These are phyloP conservation scores for Neogobius melanostomus DNA, from an alignment of 2,113 vertebrate species.

Conservation along the genomic window DNA sequence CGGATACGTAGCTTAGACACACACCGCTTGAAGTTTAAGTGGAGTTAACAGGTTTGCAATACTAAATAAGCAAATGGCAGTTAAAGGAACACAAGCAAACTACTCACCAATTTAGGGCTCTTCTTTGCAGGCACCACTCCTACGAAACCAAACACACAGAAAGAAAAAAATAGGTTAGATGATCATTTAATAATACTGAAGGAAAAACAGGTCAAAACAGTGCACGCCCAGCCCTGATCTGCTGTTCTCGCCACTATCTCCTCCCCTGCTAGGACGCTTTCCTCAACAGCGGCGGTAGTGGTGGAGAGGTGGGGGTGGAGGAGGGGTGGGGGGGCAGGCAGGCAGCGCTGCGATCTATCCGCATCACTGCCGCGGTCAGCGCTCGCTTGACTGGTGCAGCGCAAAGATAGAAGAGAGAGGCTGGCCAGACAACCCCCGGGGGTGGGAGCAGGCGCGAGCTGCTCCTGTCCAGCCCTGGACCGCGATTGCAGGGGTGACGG, in stretches of 20 bases:
- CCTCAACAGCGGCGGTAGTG: conserved; percentile 62
- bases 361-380: conserved; percentile 85
- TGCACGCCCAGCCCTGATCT: conserved; percentile 82
- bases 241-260: conserved; percentile 53
- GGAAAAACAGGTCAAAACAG: conserved; percentile 65
- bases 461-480: conserved; percentile 34
- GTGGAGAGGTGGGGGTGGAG: conserved; percentile 56
- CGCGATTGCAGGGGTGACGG: conserved; percentile 5
- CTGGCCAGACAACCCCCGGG: conserved; percentile 60
- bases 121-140: conserved; percentile 96
- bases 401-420: conserved; percentile 71
- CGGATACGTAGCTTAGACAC: conserved; percentile 36
- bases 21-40: conserved; percentile 34
- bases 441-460: conserved; percentile 52
- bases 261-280: conserved; percentile 49
- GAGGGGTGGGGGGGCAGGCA: conserved; percentile 30
- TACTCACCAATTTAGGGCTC: conserved; percentile 99
- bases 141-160: conserved; percentile 75
- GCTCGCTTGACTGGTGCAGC: conserved; percentile 78
- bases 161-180: conserved; percentile 58
- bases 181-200: conserved; percentile 8
- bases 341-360: conserved; percentile 79
- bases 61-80: not conserved
- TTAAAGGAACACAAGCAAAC: conserved; percentile 6
- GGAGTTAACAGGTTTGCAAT: not conserved